Conservation (phyloP, 2,113 vertebrate genomes). For the Falcunculus frontatus region DNA sequence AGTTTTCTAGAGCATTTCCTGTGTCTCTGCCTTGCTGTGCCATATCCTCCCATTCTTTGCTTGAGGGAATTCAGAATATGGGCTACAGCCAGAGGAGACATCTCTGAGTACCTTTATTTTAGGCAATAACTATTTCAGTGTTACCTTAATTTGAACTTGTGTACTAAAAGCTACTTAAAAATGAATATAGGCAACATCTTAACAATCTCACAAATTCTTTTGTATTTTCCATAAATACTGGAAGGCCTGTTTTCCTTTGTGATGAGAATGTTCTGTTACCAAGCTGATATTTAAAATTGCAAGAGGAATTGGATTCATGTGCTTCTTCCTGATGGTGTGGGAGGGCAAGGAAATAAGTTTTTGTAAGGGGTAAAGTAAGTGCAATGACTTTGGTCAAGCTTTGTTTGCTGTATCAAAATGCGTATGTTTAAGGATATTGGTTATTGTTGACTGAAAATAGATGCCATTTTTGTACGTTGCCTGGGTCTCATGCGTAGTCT, state of each 20-base stretch:
- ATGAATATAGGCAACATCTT: neutral
- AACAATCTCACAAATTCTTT: neutral
- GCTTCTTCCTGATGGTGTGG: neutral
- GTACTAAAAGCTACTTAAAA: neutral
- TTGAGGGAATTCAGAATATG: neutral
- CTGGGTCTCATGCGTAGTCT: neutral
- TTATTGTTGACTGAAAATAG: neutral
- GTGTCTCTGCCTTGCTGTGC: neutral
- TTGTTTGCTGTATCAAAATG: neutral
- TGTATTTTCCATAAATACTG: neutral
- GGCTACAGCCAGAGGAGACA: neutral
- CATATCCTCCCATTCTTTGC: neutral
- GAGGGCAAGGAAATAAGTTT: neutral
- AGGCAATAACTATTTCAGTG: neutral
- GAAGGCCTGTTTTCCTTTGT: neutral
- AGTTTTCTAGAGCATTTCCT: neutral
- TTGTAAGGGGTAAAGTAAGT: neutral
- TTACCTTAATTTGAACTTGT: neutral
- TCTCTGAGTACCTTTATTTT: neutral
- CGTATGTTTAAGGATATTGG: neutral
- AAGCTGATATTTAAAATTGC: neutral
- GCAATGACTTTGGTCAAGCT: neutral
- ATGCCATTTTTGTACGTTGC: neutral
- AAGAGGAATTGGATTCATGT: neutral
- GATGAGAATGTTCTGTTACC: neutral